phyloP scores from a whole-genome alignment of 1,140 invertebrate species.

The Heterodera schachtii region DNA sequence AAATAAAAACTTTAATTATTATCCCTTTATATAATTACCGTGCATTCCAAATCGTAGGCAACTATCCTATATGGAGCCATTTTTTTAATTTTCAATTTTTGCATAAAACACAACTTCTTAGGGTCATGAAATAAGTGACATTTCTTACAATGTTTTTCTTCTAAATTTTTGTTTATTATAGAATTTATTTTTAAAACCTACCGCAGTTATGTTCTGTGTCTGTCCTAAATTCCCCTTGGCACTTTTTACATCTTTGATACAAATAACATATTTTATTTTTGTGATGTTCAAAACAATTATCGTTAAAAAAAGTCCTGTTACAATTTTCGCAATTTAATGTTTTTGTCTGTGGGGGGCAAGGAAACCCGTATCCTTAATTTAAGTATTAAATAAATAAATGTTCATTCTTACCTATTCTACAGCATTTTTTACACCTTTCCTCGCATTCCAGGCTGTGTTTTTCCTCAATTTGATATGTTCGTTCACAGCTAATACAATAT shows the following conservation, averaged over 20 bases:
- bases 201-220: neutral
- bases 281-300: conserved; percentile 4
- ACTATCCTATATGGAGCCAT: too few relatives aligned
- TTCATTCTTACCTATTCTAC: neutral
- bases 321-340: neutral
- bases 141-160: too few relatives aligned
- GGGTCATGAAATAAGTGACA: too few relatives aligned
- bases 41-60: too few relatives aligned
- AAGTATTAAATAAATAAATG: too few relatives aligned
- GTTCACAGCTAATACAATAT: conserved; percentile 13
- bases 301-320: neutral
- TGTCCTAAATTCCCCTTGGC: neutral
- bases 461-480: neutral
- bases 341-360: neutral
- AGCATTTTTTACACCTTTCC: neutral
- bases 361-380: neutral
- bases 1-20: too few relatives aligned
- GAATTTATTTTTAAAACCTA: too few relatives aligned
- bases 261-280: neutral
- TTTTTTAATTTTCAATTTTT: too few relatives aligned
- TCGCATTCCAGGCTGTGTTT: neutral
- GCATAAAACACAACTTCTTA: too few relatives aligned
- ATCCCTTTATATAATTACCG: too few relatives aligned
- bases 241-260: neutral
- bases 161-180: too few relatives aligned